A percentile compares a stretch with the other conserved stretches of the same genome.
Evolutionary conservation across 1,140 invertebrate genomes (phyloP).

Genomic region (Achatina immaculata): DNA sequence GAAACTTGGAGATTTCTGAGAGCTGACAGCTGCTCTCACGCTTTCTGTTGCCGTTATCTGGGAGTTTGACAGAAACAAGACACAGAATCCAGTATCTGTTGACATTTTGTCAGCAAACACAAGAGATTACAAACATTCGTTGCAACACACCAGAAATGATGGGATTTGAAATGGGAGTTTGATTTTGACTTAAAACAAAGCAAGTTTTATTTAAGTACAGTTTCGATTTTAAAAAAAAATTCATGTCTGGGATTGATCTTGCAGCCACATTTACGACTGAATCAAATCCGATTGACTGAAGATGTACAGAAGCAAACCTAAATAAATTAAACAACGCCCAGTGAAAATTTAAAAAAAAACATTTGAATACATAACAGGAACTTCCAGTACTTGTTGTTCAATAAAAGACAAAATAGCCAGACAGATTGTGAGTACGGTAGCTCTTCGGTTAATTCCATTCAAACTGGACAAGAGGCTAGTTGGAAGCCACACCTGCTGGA

Average conservation of each 20-base stretch:
- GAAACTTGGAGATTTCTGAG: background rate
- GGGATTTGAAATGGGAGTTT: background rate
- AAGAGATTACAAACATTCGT: no score
- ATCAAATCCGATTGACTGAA: background rate
- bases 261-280: background rate
- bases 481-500: no score
- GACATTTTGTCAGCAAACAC: no score
- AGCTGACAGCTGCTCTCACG: background rate
- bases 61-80: background rate
- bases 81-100: background rate
- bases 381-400: background rate
- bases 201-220: background rate
- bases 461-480: no score
- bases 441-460: no score
- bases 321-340: background rate
- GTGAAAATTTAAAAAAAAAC: background rate
- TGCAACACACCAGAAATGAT: no score
- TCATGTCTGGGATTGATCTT: no score
- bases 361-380: background rate
- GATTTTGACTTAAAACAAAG: background rate
- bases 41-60: conserved; percentile 15
- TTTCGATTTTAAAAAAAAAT: background rate
- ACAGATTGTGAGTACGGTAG: no score
- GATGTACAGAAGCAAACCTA: background rate
- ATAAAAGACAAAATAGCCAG: background rate